phyloP scores from a whole-genome alignment of 2,113 vertebrate species.

The Alouatta palliata region DNA sequence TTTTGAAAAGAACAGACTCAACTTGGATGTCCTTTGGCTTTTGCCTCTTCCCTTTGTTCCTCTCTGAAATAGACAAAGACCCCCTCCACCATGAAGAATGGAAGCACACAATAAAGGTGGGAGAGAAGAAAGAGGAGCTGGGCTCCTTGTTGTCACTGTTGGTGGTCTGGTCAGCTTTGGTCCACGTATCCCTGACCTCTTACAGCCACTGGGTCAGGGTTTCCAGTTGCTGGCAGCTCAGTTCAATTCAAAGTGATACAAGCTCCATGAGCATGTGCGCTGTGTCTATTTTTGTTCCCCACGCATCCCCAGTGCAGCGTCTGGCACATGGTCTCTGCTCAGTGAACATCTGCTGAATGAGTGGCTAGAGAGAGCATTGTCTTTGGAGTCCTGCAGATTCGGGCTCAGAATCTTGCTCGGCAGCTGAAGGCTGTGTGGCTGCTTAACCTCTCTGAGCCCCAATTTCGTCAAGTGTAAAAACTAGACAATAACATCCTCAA shows the following conservation, averaged over 20 bases:
- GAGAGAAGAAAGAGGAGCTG: not conserved
- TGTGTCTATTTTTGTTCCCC: not conserved
- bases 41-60: not conserved
- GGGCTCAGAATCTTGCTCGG: not conserved
- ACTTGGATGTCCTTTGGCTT: not conserved
- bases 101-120: not conserved
- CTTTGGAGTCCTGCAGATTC: not conserved
- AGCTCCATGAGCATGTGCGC: not conserved
- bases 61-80: not conserved
- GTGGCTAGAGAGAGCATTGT: not conserved
- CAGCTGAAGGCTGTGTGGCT: not conserved
- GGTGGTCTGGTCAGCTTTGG: not conserved
- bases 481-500: not conserved
- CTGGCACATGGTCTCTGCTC: not conserved
- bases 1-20: not conserved
- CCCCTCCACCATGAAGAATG: not conserved
- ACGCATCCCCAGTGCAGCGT: accelerated
- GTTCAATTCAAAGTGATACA: not conserved
- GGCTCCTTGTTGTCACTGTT: not conserved
- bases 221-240: not conserved
- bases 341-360: not conserved
- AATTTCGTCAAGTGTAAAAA: not conserved
- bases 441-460: not conserved
- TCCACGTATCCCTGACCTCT: not conserved
- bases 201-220: not conserved